Evolutionary conservation across 1,140 invertebrate genomes (phyloP).

Genomic region (Zaprionus camerounensis): DNA sequence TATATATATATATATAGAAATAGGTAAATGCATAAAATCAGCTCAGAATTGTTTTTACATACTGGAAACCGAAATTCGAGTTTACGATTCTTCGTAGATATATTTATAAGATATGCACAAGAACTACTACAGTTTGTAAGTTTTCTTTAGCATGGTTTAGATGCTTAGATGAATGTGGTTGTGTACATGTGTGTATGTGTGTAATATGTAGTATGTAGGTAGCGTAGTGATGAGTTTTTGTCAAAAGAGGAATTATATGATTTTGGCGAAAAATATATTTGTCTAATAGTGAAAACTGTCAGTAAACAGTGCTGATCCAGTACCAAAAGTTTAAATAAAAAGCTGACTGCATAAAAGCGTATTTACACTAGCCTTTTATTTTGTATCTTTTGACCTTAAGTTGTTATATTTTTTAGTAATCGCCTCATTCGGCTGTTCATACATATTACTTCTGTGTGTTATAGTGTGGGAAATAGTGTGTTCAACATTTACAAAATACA

Average conservation of each 20-base stretch:
- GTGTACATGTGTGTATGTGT: neutral
- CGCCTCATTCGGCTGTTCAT: neutral
- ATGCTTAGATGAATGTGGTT: neutral
- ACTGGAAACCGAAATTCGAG: conserved; percentile 27
- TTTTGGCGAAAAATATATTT: neutral
- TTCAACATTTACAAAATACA: neutral
- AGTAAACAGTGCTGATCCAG: neutral
- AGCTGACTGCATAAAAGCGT: neutral
- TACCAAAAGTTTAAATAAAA: neutral
- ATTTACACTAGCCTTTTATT: neutral
- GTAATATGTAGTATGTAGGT: conserved; percentile 7
- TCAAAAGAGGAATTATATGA: neutral
- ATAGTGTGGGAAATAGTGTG: neutral
- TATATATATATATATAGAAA: conserved; percentile 35
- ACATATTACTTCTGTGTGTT: neutral
- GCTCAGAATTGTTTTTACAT: conserved; percentile 37
- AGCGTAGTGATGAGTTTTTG: neutral
- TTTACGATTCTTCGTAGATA: conserved; percentile 11
- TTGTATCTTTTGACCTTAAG: neutral
- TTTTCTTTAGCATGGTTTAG: neutral
- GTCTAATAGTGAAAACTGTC: neutral
- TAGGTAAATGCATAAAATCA: conserved; percentile 50
- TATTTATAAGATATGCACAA: conserved; percentile 36
- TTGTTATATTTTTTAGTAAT: neutral
- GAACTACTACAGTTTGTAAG: conserved; percentile 23